Conservation (phyloP, 2,888 invertebrate genomes). For the Gymnoscelis rufifasciata region DNA sequence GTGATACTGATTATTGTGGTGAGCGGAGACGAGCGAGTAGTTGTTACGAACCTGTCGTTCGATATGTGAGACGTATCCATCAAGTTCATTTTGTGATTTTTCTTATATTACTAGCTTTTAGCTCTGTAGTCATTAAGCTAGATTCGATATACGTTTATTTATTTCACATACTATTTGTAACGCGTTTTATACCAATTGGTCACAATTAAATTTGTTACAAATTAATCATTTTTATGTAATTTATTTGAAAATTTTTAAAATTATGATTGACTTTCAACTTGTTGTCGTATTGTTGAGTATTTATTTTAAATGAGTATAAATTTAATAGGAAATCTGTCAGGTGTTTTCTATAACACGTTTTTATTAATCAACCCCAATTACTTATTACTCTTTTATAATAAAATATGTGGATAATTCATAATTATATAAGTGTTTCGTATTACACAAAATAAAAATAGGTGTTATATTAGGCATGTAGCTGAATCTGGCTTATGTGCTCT, state of each 20-base stretch:
- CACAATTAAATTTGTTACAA: conserved; percentile 49
- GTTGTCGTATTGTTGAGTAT: conserved; percentile 12
- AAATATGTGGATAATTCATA: conserved; percentile 25
- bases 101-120: conserved; percentile 68
- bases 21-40: conserved; percentile 56
- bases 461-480: conserved; percentile 50
- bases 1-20: conserved; percentile 70
- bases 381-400: conserved; percentile 23
- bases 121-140: conserved; percentile 73
- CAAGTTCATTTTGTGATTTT: conserved; percentile 65
- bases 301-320: conserved; percentile 10
- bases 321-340: conserved; percentile 10
- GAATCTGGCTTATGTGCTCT: conserved; percentile 9
- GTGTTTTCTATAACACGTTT: conserved; percentile 21
- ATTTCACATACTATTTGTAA: conserved; percentile 43
- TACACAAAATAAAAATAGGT: conserved; percentile 41
- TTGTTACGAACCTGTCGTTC: conserved; percentile 55
- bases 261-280: conserved; percentile 5
- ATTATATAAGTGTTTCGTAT: conserved; percentile 19
- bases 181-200: conserved; percentile 47
- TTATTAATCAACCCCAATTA: conserved; percentile 25
- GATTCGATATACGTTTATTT: conserved; percentile 62
- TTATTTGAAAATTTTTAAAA: conserved; percentile 11
- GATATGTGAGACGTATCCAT: conserved; percentile 59
- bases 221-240: conserved; percentile 18